Base-by-base conservation (phyloP, 2,113 vertebrate genomes). In the Ivindomyrus marchei region DNA sequence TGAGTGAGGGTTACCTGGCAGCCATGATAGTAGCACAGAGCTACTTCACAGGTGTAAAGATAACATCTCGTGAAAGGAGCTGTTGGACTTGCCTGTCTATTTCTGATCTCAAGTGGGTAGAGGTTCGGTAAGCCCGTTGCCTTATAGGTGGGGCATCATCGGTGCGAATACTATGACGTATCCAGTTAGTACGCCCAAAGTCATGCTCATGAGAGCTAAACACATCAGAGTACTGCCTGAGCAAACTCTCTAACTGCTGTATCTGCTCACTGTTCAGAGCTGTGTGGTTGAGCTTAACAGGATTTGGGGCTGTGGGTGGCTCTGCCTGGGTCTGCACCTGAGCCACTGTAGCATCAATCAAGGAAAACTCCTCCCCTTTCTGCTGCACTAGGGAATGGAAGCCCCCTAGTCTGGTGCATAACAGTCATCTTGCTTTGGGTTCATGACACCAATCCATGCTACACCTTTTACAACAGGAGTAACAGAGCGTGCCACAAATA, bases 11-110 rank as follows among this genome's bases (percentile, higher is more conserved):
- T 45, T 45, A 6, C 45, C 45, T 45, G 45, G 45, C 5, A 45
- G 45, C 45, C 45, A 45, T 45, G 45, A 5, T 45, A 46, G 45
- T 46, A 46, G 6, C 45, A 46, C 45, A 46, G 45, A 46, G 45
- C 45, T 46, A 2, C 45, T 46, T 46, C 45, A 46, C 45, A 46
- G 45, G 6, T 46, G 1, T 46, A 46, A 46, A 46, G 45, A 1
- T 46, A 46, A 46, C 45, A 47, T 91, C 88, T 11, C 90, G 53
- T 7, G 70, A 70, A 49, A 90, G 45, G 66, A 90, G 91, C 36
- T 91, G 42, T 10, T 92, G 46, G 19, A 90, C 89, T 9, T 91
- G 88, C 47, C 45, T n/a, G 0, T 87, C 85, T 24, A 92, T 92
- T 47, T 93, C 89, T 31, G 86, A 31, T 31, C 31, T 31, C 31